Evolutionary conservation across 1,140 invertebrate species (phyloP), one percentile per base, ranked within the genome.

Genomic region (Aphaenogaster floridana): DNA sequence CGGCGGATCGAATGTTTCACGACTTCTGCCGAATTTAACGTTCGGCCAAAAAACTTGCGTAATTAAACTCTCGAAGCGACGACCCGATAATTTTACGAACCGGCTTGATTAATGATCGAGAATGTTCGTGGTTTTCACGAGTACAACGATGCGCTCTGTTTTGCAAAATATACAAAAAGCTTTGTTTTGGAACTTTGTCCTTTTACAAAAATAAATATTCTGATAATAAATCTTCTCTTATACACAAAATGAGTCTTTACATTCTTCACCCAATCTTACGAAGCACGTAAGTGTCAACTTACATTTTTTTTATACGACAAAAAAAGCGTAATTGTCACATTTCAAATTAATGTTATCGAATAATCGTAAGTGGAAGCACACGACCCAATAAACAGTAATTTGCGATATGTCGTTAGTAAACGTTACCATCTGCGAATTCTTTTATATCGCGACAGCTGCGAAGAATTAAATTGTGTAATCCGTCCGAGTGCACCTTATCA

Each of bases 61-160:
- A 83, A 84, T 74, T 74, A 83, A 28, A 1, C 13, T 28, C 1
- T 13, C n/a, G 28, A 74, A 42, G 42, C 36, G 42, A 83, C 13
- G 68, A 74, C 36, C 13, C 15, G 36, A 45, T 7, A n/a, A 7
- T 21, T 34, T 69, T 21, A 54, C n/a, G 36, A 21, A 7, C 28
- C 15, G 28, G 8, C 5, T 71, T 34, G n/a, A 68, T 45, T 34
- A n/a, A 69, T 13, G 6, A 63, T 9, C 0, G 5, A 71, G 4
- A 45, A 9, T 8, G 7, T 54, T 21, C 11, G 1, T 28, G 21
- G 2, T 54, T 48, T 50, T 54, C 8, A 3, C 7, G 17, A 63
- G 21, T 78, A 61, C 42, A 48, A 17, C 9, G 8, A 36, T 5
- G 39, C 54, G 7, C 34, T 54, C 7, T 52, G 21, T n/a, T 48